Evolutionary conservation across 2,113 vertebrate genomes (phyloP).

Genomic region (Eclectus roratus): DNA sequence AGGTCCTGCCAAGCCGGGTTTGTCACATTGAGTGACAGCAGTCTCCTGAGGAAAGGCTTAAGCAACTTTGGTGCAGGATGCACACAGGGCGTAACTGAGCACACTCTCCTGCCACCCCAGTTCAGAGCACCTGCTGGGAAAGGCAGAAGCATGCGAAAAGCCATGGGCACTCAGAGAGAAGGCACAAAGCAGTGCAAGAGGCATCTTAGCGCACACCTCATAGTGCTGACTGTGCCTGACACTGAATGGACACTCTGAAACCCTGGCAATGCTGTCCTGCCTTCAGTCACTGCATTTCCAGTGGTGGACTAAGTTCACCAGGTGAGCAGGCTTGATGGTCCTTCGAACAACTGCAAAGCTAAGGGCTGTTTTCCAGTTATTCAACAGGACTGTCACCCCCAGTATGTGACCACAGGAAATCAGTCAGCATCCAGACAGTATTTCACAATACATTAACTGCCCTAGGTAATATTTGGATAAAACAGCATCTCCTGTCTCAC

Average conservation of each 20-base stretch:
- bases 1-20: background rate
- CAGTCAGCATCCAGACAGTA: background rate
- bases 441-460: background rate
- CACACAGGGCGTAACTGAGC: rapidly evolving
- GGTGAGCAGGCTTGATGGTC: background rate
- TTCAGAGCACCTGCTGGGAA: background rate
- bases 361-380: background rate
- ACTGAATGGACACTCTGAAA: background rate
- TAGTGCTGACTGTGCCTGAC: background rate
- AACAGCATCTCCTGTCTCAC: background rate
- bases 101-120: background rate
- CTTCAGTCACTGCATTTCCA: background rate
- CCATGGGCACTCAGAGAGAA: rapidly evolving
- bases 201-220: background rate
- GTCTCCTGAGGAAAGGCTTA: background rate
- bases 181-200: background rate
- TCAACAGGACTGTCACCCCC: background rate
- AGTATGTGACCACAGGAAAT: background rate
- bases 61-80: background rate
- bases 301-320: background rate
- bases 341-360: background rate
- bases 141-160: background rate
- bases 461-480: background rate
- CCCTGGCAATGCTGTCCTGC: rapidly evolving
- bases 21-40: background rate